Evolutionary conservation across 2,113 vertebrate species (phyloP).

Genomic region (Halichoerus grypus): DNA sequence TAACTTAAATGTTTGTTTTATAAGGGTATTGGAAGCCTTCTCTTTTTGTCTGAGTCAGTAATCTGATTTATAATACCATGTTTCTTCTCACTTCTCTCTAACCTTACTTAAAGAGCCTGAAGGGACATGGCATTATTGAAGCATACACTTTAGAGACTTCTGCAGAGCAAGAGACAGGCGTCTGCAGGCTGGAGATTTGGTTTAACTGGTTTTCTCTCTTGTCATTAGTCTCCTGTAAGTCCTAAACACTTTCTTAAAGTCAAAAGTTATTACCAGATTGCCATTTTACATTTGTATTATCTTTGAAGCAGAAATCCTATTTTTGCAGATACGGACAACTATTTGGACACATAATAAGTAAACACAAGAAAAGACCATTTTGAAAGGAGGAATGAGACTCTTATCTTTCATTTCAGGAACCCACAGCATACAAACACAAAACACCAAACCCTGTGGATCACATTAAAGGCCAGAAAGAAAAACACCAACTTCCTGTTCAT

Average conservation of each 20-base stretch:
- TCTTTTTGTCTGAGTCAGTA: background rate
- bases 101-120: background rate
- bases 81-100: background rate
- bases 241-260: background rate
- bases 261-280: background rate
- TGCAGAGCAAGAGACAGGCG: background rate
- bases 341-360: background rate
- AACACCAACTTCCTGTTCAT: background rate
- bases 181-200: background rate
- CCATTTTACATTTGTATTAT: background rate
- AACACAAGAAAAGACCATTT: background rate
- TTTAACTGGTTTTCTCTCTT: background rate
- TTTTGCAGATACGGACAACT: background rate
- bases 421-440: background rate
- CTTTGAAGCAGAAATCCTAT: background rate
- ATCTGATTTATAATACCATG: background rate
- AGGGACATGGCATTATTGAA: background rate
- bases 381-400: background rate
- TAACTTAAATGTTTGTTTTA: background rate
- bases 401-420: background rate
- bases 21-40: background rate
- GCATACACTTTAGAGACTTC: background rate
- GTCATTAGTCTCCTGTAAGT: background rate
- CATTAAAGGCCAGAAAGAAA: background rate
- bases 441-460: background rate